Base-by-base conservation (phyloP, 2,888 invertebrate genomes). In the Aproaerema taeniolella region DNA sequence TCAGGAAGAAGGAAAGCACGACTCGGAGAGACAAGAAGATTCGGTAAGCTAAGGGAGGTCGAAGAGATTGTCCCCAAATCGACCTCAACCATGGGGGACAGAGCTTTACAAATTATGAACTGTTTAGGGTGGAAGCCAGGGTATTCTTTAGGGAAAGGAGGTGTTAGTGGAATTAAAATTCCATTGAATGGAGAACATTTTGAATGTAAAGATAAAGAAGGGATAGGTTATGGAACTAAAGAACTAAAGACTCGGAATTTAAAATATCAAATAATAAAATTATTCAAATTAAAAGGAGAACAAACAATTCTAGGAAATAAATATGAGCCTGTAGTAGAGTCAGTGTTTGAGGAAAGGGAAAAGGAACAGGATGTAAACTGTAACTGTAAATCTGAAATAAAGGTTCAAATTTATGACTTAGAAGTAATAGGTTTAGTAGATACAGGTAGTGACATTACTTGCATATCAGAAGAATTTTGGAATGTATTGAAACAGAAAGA, bases 391-490 rank as follows among this genome's bases (percentile, higher is more conserved):
- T 38, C 38, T 1, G 38, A 38, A 26, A 16, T 38, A 7, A 8
- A 3, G 11, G 5, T 26, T 9, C 31, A 26, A 25, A 12, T 38
- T 9, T 26, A 17, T 3, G 24, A 26, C n/a, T 25, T 16, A 2
- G 26, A 26, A 11, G 15, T 38, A 2, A 12, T 25, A 1, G 25
- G 15, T 3, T 10, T 39, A 7, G n/a, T 33, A 10, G 39, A 39
- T 5, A 39, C 29, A 4, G 29, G 34, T 7, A 34, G 33, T 30
- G 39, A 39, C 9, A 15, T 34, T 1, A 33, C 16, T 12, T 39
- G 39, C 10, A 39, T 39, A 28, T 39, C 39, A 7, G 39, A 33
- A 14, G 12, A 26, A 6, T 39, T 34, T 12, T 39, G 29, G 16
- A 8, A 20, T 9, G 11, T 7, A 1, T 5, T 39, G n/a, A 8